Evolutionary conservation across 2,113 vertebrate genomes (phyloP).

Genomic region (Ammodytes marinus): DNA sequence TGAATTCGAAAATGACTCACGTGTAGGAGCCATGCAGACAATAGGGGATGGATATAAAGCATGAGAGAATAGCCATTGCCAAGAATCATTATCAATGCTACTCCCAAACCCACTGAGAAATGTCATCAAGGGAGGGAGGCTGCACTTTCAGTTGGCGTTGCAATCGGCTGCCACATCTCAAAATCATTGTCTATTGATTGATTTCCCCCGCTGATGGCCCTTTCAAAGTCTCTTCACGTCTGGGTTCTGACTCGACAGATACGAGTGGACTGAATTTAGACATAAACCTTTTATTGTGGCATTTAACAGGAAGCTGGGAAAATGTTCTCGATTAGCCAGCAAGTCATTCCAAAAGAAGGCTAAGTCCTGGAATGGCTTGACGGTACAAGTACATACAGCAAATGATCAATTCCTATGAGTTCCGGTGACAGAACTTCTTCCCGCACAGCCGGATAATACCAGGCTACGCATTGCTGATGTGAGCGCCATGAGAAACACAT

Average conservation of each 20-base stretch:
- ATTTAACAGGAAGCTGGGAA: neutral
- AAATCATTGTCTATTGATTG: constrained; percentile 45
- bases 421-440: neutral
- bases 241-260: constrained; percentile 24
- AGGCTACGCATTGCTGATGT: neutral
- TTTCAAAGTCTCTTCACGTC: constrained; percentile 18
- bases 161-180: constrained; percentile 34
- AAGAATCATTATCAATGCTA: constrained; percentile 50
- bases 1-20: constrained; percentile 38
- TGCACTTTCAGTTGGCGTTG: constrained; percentile 13
- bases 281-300: constrained; percentile 7
- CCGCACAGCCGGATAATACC: neutral
- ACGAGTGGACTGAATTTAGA: constrained; percentile 7
- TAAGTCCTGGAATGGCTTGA: neutral
- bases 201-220: constrained; percentile 19
- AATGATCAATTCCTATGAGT: neutral
- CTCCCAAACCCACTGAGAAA: constrained; percentile 42
- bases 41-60: constrained; percentile 21
- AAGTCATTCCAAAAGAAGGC: neutral
- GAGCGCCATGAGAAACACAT: neutral
- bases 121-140: constrained; percentile 35
- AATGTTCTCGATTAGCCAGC: neutral
- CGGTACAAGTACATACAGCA: neutral
- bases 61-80: constrained; percentile 35
- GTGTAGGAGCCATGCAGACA: constrained; percentile 19